Base-by-base conservation (phyloP, 37 sponge, comb jelly and placozoan genomes). In the Spongilla lacustris region DNA sequence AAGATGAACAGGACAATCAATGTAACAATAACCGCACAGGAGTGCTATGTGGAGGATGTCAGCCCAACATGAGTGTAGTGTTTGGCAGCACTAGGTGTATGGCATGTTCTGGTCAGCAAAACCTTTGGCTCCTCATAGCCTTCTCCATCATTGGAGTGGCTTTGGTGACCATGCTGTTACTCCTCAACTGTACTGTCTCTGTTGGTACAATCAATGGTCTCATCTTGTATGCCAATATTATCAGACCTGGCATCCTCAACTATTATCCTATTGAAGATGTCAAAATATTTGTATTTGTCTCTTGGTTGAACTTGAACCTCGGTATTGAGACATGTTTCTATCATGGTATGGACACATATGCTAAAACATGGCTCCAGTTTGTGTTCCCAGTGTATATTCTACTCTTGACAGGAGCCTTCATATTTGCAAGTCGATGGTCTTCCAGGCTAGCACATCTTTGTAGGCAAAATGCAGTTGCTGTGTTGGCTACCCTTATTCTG, bases 291-390 rank as follows among this genome's bases (percentile, higher is more conserved):
- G 26, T 73, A 17, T 25, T 73, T 25, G 26, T 73, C 22, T 73
- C 73, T 32, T 73, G 29, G 19, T 1, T 73, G 2, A 73, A 73
- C 28, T 26, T 73, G 26, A 14, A 29, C 73, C 17, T 73, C 14
- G 73, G 73, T 25, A 33, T 73, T 3, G 73, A 73, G 32, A 73
- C 73, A 17, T 73, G 73, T 25, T 73, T 73, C 73, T 73, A 73
- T 73, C 1, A 73, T 73, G 73, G 73, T 25, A 73, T 73, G 73
- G 26, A 29, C 28, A 14, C 29, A 32, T 2, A 27, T 26, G 32
- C 17, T 2, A 33, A 73, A 2, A 25, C 73, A 1, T 29, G 32
- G 29, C 28, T 73, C 2, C 29, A 73, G 32, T 25, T 73, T 14
- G 32, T 32, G 19, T 21, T 17, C 26, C 73, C 73, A 14, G 29